Base-by-base conservation (phyloP, 2,113 vertebrate species). In the Myrmecophaga tridactyla region DNA sequence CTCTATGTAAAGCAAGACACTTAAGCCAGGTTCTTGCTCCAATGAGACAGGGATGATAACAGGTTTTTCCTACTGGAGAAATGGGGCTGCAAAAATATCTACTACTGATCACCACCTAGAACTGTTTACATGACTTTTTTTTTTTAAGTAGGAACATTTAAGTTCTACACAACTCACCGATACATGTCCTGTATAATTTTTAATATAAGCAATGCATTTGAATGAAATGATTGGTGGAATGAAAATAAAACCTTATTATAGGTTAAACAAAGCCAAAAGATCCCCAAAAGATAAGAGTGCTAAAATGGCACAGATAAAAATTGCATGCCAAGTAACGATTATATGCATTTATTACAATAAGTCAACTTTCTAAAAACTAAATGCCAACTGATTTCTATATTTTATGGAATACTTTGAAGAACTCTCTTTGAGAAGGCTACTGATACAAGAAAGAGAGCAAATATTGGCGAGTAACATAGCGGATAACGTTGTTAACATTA, bases 311-410 rank as follows among this genome's bases (percentile, higher is more conserved):
- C 2, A 81, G 23, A 93, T 46, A 95, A 4, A 80, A 89, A 39
- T 78, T 76, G 9, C 17, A 90, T 93, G 90, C 73, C 20, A 92
- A 89, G 41, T 87, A 67, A 92, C 70, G 43, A 95, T 60, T 78
- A 46, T 56, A 86, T 77, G 65, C 3, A 94, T 70, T 89, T 94
- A 63, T 73, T 43, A 91, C 92, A 89, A 89, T 86, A 86, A 65
- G 56, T 90, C 31, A 86, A n/a, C 51, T 90, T 95, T 88, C 27
- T 36, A 89, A 93, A 91, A 96, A 46, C n/a, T 78, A 88, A 75
- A 89, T 21, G 76, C 31, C 29, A 73, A n/a, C 20, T 90, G 73
- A 84, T 94, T 90, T 90, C 51, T 80, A 86, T 43, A 78, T 23
- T 69, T 77, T 63, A 94, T 21, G 90, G 34, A 92, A 29, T 84